Conservation (phyloP, 2,797 vertebrate genomes). For the Myiothlypis coronata region DNA sequence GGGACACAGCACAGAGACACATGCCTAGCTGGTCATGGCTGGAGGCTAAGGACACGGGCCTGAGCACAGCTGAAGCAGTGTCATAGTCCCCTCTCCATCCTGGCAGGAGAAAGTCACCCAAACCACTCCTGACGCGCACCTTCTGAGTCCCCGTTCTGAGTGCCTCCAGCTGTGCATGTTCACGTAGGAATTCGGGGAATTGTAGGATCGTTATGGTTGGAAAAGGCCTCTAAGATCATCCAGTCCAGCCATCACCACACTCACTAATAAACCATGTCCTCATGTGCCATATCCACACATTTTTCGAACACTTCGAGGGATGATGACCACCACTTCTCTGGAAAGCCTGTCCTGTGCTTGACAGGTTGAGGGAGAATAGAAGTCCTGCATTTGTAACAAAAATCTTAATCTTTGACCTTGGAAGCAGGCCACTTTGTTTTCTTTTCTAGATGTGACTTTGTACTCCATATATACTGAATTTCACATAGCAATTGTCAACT, state of each 20-base stretch:
- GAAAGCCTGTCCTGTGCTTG: not conserved
- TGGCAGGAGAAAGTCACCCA: not conserved
- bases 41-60: not conserved
- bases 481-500: not conserved
- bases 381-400: not conserved
- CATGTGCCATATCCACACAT: accelerated
- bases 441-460: not conserved
- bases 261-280: not conserved
- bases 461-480: not conserved
- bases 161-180: accelerated
- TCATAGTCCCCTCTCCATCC: too few relatives aligned
- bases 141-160: accelerated
- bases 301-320: not conserved
- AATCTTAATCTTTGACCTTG: not conserved
- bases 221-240: not conserved
- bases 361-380: not conserved
- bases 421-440: not conserved
- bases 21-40: accelerated
- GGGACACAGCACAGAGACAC: accelerated
- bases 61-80: not conserved
- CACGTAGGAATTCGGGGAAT: not conserved
- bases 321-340: not conserved
- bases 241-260: not conserved
- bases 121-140: accelerated
- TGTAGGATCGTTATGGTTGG: not conserved